phyloP scores from a whole-genome alignment of 2,113 vertebrate genomes.

The Podiceps cristatus region DNA sequence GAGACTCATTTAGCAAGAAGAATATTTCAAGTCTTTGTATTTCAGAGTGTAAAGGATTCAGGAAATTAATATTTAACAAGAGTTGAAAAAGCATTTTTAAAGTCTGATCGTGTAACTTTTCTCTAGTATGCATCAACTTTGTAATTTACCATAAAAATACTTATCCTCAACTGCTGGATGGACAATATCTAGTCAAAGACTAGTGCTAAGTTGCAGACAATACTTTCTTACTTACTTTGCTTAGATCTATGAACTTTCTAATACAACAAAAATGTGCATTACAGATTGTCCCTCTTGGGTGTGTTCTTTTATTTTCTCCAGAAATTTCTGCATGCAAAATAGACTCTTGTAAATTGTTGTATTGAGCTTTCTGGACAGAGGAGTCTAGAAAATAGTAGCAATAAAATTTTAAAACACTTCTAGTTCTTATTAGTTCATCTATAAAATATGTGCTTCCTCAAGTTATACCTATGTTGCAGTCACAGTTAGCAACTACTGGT shows the following conservation, averaged over 20 bases:
- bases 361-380: background rate
- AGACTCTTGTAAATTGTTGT: background rate
- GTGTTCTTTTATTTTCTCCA: background rate
- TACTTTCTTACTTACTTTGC: background rate
- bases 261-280: background rate
- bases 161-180: background rate
- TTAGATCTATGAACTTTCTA: background rate
- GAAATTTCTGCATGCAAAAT: background rate
- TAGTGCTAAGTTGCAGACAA: background rate
- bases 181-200: background rate
- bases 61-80: background rate
- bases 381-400: background rate
- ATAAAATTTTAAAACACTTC: background rate
- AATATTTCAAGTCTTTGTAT: conserved; percentile 2
- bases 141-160: background rate
- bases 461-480: background rate
- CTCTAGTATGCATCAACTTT: background rate
- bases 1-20: background rate
- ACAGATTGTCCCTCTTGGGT: background rate
- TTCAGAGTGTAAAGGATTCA: background rate
- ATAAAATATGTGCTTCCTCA: background rate
- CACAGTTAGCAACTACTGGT: background rate
- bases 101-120: background rate
- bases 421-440: background rate
- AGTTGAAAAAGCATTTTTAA: background rate